Evolutionary conservation across 2,888 invertebrate species (phyloP).

Genomic region (Hirtodrosophila trivittata): DNA sequence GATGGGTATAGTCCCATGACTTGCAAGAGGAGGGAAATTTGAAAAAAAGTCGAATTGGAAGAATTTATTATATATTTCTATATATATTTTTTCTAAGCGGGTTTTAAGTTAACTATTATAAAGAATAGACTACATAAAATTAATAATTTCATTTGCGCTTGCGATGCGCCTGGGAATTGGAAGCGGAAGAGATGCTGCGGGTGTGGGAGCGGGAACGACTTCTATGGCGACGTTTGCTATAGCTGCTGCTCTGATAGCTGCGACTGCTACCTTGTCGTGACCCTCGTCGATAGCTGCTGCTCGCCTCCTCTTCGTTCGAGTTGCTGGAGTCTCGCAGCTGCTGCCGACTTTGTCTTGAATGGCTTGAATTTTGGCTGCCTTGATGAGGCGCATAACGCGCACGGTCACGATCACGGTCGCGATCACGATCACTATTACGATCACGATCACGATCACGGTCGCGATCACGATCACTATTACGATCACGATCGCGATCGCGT

Average conservation of each 20-base stretch:
- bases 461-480: conserved; percentile 22
- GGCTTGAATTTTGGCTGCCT: conserved; percentile 32
- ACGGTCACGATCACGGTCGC: conserved; percentile 31
- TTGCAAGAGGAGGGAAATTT: too few relatives aligned
- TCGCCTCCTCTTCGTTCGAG: conserved; percentile 64
- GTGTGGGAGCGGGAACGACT: conserved; percentile 79
- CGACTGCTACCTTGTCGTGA: conserved; percentile 56
- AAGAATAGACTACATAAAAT: neutral
- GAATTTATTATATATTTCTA: too few relatives aligned
- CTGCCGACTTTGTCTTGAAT: conserved; percentile 36
- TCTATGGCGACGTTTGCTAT: conserved; percentile 48
- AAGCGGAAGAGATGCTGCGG: conserved; percentile 71
- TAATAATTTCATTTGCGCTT: conserved; percentile 44
- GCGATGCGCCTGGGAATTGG: conserved; percentile 56
- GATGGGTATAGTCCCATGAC: too few relatives aligned
- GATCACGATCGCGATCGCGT: conserved; percentile 8
- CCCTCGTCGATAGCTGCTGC: conserved; percentile 40
- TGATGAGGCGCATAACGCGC: conserved; percentile 30
- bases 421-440: conserved; percentile 25
- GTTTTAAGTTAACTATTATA: neutral
- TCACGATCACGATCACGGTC: conserved; percentile 34
- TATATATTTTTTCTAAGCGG: neutral
- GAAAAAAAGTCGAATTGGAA: too few relatives aligned
- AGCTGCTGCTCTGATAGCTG: conserved; percentile 48
- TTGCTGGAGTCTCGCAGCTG: conserved; percentile 64